Evolutionary conservation across 2,797 vertebrate species (phyloP).

Genomic region (Mormyrops boulengeri): DNA sequence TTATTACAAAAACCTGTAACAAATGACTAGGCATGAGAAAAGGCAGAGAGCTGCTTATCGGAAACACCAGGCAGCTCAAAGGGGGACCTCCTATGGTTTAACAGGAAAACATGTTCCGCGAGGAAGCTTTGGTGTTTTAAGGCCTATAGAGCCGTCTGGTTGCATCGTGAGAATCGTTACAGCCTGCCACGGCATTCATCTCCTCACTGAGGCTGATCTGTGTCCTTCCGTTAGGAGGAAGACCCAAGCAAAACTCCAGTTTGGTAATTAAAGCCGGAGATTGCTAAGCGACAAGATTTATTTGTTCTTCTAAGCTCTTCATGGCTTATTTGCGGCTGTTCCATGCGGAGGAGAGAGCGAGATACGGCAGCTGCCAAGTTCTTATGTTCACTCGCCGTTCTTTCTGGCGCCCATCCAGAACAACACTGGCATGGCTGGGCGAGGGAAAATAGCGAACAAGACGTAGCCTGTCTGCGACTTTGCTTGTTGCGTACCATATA

Average conservation of each 20-base stretch:
- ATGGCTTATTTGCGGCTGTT: conserved; percentile 27
- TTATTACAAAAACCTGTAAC: conserved; percentile 5
- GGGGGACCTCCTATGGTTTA: conserved; percentile 30
- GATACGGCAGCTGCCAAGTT: conserved; percentile 36
- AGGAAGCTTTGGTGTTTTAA: conserved; percentile 26
- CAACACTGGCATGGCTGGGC: conserved; percentile 29
- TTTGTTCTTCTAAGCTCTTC: conserved; percentile 36
- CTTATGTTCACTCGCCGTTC: conserved; percentile 41
- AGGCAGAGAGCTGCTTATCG: conserved; percentile 8
- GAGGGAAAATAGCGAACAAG: conserved; percentile 48
- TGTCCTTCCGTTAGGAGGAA: neutral
- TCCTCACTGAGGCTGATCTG: neutral
- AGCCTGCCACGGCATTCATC: neutral
- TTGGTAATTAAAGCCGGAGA: conserved; percentile 25
- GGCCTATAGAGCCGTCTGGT: conserved; percentile 20
- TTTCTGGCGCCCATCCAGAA: conserved; percentile 44
- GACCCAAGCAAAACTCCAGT: neutral
- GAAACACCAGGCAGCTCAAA: conserved; percentile 24
- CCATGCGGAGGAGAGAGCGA: conserved; percentile 35
- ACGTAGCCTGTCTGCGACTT: conserved; percentile 49
- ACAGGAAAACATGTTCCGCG: conserved; percentile 29
- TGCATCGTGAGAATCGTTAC: neutral
- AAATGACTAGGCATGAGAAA: conserved; percentile 17
- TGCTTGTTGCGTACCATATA: conserved; percentile 29
- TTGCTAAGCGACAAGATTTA: conserved; percentile 37